Evolutionary conservation across 2,113 vertebrate species (phyloP).

Genomic region (Stegastes partitus): DNA sequence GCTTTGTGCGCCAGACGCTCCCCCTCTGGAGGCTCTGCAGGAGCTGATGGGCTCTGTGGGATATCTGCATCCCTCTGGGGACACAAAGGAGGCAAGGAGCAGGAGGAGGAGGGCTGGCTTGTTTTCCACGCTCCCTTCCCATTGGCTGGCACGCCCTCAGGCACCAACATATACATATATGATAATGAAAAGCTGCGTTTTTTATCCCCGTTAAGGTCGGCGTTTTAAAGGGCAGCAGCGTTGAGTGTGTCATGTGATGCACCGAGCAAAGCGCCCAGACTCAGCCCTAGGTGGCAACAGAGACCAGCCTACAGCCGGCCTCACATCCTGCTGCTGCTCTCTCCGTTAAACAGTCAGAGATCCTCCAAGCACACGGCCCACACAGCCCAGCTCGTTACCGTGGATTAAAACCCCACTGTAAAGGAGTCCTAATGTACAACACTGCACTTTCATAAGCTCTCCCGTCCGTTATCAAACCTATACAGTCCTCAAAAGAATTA

Average conservation of each 20-base stretch:
- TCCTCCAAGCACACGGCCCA: neutral
- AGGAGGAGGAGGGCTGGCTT: constrained; percentile 8
- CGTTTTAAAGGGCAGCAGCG: constrained; percentile 62
- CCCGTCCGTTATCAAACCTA: constrained; percentile 76
- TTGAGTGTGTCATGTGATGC: neutral
- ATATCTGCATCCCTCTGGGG: constrained; percentile 79
- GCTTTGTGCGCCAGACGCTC: constrained; percentile 79
- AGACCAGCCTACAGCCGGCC: constrained; percentile 53
- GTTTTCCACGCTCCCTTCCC: constrained; percentile 45
- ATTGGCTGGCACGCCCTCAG: constrained; percentile 56
- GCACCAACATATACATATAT: constrained; percentile 69
- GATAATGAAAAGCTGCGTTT: constrained; percentile 79
- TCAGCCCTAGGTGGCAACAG: constrained; percentile 77
- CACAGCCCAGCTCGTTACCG: constrained; percentile 65
- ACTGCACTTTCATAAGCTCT: constrained; percentile 73
- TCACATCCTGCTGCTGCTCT: neutral
- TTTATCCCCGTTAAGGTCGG: constrained; percentile 57
- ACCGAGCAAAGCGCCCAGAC: constrained; percentile 8
- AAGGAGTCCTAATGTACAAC: constrained; percentile 73
- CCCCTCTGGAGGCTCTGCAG: constrained; percentile 76
- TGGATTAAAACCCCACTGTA: constrained; percentile 75
- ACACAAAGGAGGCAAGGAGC: constrained; percentile 43
- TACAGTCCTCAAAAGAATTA: constrained; percentile 80
- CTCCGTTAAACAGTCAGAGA: neutral
- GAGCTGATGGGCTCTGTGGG: constrained; percentile 83